Evolutionary conservation across 2,113 vertebrate genomes (phyloP).

Genomic region (Catharus fuscescens): DNA sequence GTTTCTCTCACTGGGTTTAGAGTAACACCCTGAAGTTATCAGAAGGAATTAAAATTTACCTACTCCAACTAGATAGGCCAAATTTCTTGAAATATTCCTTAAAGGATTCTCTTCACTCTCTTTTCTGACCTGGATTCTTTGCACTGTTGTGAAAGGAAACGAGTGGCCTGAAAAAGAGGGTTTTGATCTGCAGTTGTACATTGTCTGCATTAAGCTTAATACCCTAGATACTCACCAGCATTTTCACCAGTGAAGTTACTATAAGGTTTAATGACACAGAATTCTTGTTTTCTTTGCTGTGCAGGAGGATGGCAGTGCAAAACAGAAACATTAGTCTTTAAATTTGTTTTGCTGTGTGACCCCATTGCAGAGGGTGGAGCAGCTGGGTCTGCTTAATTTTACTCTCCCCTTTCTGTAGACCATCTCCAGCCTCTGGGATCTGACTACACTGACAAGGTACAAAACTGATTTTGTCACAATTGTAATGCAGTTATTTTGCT

Average conservation of each 20-base stretch:
- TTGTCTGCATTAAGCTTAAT: not conserved
- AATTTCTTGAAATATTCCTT: not conserved
- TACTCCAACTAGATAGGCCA: not conserved
- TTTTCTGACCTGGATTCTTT: not conserved
- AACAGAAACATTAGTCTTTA: not conserved
- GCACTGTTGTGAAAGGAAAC: not conserved
- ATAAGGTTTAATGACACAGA: not conserved
- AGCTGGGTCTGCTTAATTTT: not conserved
- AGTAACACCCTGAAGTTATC: not conserved
- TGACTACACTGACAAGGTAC: not conserved
- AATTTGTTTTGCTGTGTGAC: not conserved
- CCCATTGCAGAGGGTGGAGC: not conserved
- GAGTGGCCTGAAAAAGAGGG: not conserved
- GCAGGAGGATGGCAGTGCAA: not conserved
- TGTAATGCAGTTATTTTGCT: not conserved
- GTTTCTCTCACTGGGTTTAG: not conserved
- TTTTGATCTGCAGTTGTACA: not conserved
- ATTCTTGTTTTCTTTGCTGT: not conserved
- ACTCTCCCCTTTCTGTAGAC: not conserved
- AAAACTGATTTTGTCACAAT: not conserved
- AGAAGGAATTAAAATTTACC: not conserved
- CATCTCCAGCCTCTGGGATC: not conserved
- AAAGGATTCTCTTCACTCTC: not conserved
- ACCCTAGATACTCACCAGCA: not conserved
- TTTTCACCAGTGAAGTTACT: not conserved